Evolutionary conservation across 2,888 invertebrate genomes (phyloP).

Genomic region (Dolichopus griseipennis): DNA sequence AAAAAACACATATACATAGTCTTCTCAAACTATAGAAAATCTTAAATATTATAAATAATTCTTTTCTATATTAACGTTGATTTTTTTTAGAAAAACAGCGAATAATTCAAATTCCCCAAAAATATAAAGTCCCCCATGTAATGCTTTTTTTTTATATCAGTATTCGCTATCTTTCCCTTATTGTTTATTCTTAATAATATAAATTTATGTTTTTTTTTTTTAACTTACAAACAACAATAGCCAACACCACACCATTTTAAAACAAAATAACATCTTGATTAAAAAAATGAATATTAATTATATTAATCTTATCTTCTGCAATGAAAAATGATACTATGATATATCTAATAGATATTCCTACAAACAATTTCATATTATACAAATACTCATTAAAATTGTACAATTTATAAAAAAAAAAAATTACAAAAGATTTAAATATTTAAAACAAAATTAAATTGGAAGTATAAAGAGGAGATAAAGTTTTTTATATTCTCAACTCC

Average conservation of each 20-base stretch:
- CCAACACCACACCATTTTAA: neutral
- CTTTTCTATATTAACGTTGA: too few relatives aligned
- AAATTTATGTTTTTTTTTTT: neutral
- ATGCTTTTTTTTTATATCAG: neutral
- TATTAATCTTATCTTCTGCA: neutral
- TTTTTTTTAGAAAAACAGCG: neutral
- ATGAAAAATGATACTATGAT: neutral
- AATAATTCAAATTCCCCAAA: neutral
- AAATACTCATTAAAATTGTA: neutral
- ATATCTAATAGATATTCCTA: neutral
- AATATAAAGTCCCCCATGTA: neutral
- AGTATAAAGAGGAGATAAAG: too few relatives aligned
- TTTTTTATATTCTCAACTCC: too few relatives aligned
- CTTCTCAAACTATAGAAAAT: too few relatives aligned
- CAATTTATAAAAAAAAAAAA: too few relatives aligned
- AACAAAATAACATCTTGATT: neutral
- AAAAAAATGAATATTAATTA: slow-evolving; percentile 6
- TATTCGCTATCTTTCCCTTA: neutral
- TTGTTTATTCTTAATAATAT: neutral
- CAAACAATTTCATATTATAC: neutral
- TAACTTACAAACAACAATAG: neutral
- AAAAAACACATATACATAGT: too few relatives aligned
- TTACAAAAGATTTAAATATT: too few relatives aligned
- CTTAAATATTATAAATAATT: too few relatives aligned
- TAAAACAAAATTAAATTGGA: neutral